A percentile compares a stretch with the other conserved stretches of the same genome.
Conservation (phyloP, 2,888 invertebrate species). For the Rotaria socialis region DNA sequence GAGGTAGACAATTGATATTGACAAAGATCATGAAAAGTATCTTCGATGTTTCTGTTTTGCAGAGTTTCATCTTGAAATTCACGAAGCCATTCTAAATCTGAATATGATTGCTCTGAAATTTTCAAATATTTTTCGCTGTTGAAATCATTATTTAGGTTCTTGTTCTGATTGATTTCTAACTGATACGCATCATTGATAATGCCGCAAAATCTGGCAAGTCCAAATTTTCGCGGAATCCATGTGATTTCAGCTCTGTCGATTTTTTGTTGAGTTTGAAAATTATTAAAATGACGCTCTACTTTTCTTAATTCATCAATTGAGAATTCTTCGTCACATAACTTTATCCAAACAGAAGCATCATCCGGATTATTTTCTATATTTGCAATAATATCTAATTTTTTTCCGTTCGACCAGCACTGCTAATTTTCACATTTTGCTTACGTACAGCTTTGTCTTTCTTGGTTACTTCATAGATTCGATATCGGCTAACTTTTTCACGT, state of each 20-base stretch:
- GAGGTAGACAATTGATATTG: not conserved
- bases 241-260: not conserved
- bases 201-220: not conserved
- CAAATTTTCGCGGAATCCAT: not conserved
- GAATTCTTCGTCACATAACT: not conserved
- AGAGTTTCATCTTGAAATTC: not conserved
- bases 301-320: not conserved
- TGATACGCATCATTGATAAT: not conserved
- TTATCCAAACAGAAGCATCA: not conserved
- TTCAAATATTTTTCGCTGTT: not conserved
- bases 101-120: not conserved
- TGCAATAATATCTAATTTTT: not conserved
- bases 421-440: not conserved
- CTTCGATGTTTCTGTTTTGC: not conserved
- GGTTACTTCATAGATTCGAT: not conserved
- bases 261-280: not conserved
- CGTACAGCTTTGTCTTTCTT: not conserved
- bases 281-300: not conserved
- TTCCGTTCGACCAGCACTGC: not conserved
- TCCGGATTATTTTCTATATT: not conserved
- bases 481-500: not conserved
- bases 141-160: not conserved
- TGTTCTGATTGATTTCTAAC: not conserved
- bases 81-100: not conserved
- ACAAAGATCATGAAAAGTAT: not conserved